A percentile compares a stretch with the other conserved stretches of the same genome.
Evolutionary conservation across 2,797 vertebrate species (phyloP).

Genomic region (Acropternis orthonyx): DNA sequence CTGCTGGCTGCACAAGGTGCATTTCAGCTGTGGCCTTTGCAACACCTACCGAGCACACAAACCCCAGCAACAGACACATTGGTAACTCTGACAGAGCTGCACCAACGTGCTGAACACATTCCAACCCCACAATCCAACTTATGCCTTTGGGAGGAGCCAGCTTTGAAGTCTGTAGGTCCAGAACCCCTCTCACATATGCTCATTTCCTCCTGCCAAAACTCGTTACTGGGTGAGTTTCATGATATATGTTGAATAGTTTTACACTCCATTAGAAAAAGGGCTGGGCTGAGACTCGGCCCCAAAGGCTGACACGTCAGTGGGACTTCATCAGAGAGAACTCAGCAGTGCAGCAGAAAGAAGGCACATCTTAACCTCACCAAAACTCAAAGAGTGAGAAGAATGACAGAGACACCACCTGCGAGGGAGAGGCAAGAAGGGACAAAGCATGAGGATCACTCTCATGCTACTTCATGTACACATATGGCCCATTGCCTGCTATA

Average conservation of each 20-base stretch:
- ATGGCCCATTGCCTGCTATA: neutral
- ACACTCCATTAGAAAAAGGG: neutral
- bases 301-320: rapidly evolving
- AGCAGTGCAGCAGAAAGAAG: neutral
- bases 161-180: neutral
- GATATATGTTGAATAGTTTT: neutral
- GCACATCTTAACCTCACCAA: neutral
- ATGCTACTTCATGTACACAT: neutral
- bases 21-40: neutral
- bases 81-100: neutral
- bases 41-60: neutral
- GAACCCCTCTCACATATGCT: neutral
- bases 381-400: neutral
- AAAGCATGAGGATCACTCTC: neutral
- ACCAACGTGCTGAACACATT: neutral
- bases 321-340: neutral
- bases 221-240: neutral
- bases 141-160: neutral
- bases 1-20: neutral
- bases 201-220: neutral
- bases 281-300: neutral
- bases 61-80: neutral
- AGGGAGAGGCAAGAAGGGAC: neutral
- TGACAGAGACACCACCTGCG: rapidly evolving
- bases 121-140: neutral